Conservation (phyloP, 35 echinoderm and acorn worm species). For the Stichopus chloronotus region DNA sequence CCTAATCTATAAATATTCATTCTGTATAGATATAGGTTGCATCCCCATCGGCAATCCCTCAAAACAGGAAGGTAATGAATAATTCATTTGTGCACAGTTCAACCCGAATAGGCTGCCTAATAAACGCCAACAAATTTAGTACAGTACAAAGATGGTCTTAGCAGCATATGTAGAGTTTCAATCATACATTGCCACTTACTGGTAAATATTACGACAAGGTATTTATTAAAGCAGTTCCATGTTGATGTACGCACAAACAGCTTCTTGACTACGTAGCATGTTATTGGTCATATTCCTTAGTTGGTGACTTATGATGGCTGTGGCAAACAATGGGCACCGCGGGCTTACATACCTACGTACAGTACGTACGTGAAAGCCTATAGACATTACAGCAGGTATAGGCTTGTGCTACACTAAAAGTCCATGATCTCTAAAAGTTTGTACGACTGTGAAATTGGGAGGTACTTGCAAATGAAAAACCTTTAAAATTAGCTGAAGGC, state of each 20-base stretch:
- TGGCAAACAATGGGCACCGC: not conserved
- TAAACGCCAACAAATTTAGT: not conserved
- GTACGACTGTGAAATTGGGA: not conserved
- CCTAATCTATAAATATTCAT: slow-evolving; percentile 18
- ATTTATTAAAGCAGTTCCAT: not conserved
- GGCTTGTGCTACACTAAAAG: no score
- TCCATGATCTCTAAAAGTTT: not conserved
- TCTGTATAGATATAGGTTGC: not conserved
- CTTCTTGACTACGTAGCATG: slow-evolving; percentile 1
- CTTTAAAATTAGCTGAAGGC: not conserved
- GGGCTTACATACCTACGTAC: not conserved
- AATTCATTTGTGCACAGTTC: not conserved
- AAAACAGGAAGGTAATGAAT: slow-evolving; percentile 12
- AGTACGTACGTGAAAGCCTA: not conserved
- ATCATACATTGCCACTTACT: not conserved
- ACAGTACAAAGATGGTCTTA: not conserved
- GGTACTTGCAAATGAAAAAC: not conserved
- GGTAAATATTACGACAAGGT: not conserved
- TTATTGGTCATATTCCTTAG: not conserved
- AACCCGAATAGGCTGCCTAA: not conserved
- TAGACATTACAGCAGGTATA: not conserved
- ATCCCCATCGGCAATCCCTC: not conserved
- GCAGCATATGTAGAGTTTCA: not conserved
- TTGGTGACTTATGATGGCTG: not conserved
- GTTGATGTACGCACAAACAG: not conserved